Percentiles rank a stretch among this genome's conserved stretches.
Evolutionary conservation across 2,113 vertebrate genomes (phyloP).

Genomic region (Ia io): DNA sequence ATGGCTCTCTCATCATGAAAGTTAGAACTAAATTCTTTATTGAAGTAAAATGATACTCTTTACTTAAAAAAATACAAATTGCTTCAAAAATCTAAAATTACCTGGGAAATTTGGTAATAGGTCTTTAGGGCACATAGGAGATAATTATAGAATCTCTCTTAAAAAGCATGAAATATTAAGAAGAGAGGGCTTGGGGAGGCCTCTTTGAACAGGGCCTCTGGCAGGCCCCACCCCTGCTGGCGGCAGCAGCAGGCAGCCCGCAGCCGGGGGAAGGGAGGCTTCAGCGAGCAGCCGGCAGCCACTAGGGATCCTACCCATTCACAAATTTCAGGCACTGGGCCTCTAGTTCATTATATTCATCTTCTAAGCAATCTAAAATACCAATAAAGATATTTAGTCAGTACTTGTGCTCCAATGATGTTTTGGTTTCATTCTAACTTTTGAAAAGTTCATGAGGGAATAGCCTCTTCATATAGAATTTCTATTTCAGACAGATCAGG

Average conservation of each 20-base stretch:
- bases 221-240: no score
- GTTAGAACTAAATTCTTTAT: slow-evolving; percentile 26
- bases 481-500: neutral
- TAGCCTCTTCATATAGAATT: neutral
- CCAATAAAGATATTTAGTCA: neutral
- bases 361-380: neutral
- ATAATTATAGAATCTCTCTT: neutral
- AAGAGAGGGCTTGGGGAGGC: neutral
- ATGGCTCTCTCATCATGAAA: neutral
- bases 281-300: no score
- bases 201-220: neutral
- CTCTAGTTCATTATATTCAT: neutral
- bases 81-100: slow-evolving; percentile 39
- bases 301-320: no score
- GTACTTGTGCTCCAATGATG: neutral
- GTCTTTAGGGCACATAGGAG: neutral
- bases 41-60: slow-evolving; percentile 43
- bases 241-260: no score
- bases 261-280: no score
- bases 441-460: neutral
- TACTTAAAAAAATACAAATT: slow-evolving; percentile 50
- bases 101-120: neutral
- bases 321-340: no score
- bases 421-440: neutral
- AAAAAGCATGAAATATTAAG: neutral